Conservation (phyloP, 2,797 vertebrate genomes). For the Clarias platycephalus region DNA sequence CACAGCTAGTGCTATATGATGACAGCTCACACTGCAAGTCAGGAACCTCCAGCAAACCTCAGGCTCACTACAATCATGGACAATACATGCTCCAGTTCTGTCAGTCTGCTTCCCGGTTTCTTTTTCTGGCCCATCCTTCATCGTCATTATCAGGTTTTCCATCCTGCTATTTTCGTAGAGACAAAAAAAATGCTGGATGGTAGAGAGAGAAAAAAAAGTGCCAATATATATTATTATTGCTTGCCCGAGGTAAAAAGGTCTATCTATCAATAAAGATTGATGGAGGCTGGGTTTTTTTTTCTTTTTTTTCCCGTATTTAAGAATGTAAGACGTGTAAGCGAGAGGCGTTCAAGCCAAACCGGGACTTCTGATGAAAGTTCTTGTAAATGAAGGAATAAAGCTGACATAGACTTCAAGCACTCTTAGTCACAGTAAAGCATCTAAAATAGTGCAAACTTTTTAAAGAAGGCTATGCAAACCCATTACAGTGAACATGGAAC, state of each 20-base stretch:
- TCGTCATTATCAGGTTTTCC: neutral
- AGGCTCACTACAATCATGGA: neutral
- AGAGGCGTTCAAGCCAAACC: neutral
- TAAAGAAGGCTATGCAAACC: too few species aligned
- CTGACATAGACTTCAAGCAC: too few species aligned
- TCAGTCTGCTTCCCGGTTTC: neutral
- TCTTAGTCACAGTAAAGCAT: too few species aligned
- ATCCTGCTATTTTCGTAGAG: neutral
- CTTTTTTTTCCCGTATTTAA: too few species aligned
- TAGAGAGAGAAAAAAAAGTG: neutral
- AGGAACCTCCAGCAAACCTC: conserved; percentile 16
- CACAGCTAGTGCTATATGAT: conserved; percentile 7
- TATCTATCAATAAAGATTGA: neutral
- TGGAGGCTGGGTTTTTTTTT: neutral
- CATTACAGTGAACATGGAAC: too few species aligned
- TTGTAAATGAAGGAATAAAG: too few species aligned
- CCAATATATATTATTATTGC: too few species aligned
- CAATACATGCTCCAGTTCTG: conserved; percentile 28
- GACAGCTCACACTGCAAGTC: conserved; percentile 20
- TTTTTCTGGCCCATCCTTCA: neutral
- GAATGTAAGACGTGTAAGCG: neutral
- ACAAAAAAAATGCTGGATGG: neutral
- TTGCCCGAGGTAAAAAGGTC: neutral
- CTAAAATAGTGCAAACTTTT: too few species aligned
- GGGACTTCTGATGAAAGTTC: too few species aligned